phyloP scores from a whole-genome alignment of 1,140 invertebrate species.

The Sarcophaga peregrina region DNA sequence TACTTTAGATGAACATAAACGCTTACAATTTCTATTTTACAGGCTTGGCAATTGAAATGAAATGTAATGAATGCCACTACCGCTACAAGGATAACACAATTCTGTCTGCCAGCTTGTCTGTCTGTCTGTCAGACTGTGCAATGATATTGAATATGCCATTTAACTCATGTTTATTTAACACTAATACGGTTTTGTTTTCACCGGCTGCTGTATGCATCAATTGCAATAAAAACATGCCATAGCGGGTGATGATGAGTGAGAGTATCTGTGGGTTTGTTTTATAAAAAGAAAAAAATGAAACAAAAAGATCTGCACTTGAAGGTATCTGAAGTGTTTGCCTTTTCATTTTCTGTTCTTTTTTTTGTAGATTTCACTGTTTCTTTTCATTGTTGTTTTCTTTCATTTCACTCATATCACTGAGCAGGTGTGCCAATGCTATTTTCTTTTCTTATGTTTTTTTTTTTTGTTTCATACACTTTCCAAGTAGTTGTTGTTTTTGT shows the following conservation, averaged over 20 bases:
- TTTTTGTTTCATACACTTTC: too few relatives aligned
- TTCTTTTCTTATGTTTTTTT: neutral
- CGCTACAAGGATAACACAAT: neutral
- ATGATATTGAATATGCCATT: neutral
- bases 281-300: neutral
- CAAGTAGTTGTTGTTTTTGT: too few relatives aligned
- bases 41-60: neutral
- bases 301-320: neutral
- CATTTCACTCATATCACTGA: neutral
- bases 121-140: neutral
- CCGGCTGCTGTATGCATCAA: neutral
- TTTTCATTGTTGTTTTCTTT: neutral
- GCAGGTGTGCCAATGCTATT: neutral
- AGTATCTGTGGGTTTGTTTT: neutral
- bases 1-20: neutral
- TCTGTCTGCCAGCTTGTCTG: neutral
- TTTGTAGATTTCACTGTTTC: neutral
- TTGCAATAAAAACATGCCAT: too few relatives aligned
- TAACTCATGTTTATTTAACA: conserved; percentile 24
- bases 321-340: neutral
- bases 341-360: neutral
- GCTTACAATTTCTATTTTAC: neutral
- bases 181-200: conserved; percentile 20
- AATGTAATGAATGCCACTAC: neutral
- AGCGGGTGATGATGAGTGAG: too few relatives aligned